Conservation (phyloP, 2,797 vertebrate species). For the Rhadinocentrus ornatus region DNA sequence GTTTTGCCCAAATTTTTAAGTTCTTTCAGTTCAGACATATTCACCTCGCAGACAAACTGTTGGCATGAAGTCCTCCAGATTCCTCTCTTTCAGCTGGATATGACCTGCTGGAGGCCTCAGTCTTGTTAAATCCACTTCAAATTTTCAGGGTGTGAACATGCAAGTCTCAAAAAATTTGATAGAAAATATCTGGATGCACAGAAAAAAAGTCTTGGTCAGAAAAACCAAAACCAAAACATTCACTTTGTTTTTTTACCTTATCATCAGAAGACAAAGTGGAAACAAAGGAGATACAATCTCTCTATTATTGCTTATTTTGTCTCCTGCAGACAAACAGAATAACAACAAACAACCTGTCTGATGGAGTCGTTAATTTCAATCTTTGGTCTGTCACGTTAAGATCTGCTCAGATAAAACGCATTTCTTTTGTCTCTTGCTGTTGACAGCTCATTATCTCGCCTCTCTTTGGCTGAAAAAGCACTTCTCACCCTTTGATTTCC, state of each 20-base stretch:
- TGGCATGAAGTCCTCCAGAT: constrained; percentile 37
- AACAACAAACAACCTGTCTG: constrained; percentile 47
- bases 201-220: neutral
- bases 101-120: constrained; percentile 14
- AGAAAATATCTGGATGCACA: neutral
- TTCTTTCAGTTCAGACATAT: too few species aligned
- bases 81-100: constrained; percentile 47
- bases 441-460: constrained; percentile 51
- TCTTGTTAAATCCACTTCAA: neutral
- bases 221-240: constrained; percentile 12
- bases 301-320: constrained; percentile 27
- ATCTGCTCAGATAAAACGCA: constrained; percentile 40
- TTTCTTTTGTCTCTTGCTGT: constrained; percentile 32
- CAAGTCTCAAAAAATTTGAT: neutral
- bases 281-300: constrained; percentile 9
- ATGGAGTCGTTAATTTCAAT: constrained; percentile 42
- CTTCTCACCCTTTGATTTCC: constrained; percentile 32
- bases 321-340: constrained; percentile 12
- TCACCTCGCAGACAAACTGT: neutral
- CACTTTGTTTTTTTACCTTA: constrained; percentile 66
- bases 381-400: constrained; percentile 62
- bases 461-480: constrained; percentile 19
- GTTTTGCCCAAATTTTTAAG: too few species aligned
- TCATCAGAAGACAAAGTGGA: constrained; percentile 9
- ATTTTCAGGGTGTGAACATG: too few species aligned